Conservation (phyloP, 2,113 vertebrate genomes). For the Nanger granti region DNA sequence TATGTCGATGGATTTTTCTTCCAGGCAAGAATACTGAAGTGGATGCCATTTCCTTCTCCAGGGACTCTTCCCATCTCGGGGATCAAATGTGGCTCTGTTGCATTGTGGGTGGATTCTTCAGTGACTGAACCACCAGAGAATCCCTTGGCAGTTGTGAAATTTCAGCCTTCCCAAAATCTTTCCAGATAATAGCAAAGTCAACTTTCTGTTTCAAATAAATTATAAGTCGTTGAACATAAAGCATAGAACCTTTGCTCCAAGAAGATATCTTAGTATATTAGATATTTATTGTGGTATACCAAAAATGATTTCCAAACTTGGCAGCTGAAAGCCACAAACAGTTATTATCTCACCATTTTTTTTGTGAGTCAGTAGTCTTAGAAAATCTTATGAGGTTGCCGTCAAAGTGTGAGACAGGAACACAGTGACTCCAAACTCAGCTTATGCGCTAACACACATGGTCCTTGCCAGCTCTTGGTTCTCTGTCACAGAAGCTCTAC, state of each 20-base stretch:
- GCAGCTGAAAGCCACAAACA: neutral
- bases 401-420: fast-evolving
- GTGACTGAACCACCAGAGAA: neutral
- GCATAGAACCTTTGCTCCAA: neutral
- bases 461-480: neutral
- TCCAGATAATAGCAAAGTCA: neutral
- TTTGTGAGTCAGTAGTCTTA: neutral
- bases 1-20: neutral
- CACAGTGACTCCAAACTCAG: neutral
- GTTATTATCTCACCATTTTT: neutral
- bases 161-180: neutral
- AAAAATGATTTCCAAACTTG: neutral
- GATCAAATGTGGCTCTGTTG: neutral
- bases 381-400: too few relatives aligned
- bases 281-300: neutral
- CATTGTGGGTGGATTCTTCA: neutral
- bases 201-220: neutral
- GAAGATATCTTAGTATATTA: too few relatives aligned
- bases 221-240: neutral
- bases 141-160: neutral
- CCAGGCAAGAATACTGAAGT: neutral
- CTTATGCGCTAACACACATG: fast-evolving
- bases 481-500: too few relatives aligned
- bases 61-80: neutral
- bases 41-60: neutral